phyloP scores from a whole-genome alignment of 2,888 invertebrate species.

The Villa cingulata region DNA sequence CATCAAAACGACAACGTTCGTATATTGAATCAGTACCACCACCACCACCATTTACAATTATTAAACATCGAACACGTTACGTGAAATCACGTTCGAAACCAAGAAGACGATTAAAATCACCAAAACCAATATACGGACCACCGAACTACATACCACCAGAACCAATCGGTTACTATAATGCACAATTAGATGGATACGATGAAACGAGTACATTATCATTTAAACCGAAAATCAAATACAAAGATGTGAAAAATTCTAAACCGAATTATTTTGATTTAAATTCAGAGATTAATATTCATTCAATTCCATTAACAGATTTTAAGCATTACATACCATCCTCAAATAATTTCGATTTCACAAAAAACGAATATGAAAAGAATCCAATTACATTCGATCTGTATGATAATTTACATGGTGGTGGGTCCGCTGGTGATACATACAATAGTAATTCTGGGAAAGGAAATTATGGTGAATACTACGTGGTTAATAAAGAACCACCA shows the following conservation, averaged over 20 bases:
- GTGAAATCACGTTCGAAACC: constrained; percentile 21
- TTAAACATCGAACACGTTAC: constrained; percentile 18
- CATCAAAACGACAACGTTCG: constrained; percentile 24
- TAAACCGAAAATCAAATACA: not conserved
- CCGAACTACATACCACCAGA: constrained; percentile 17
- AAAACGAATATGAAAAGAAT: constrained; percentile 22
- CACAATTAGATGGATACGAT: constrained; percentile 3
- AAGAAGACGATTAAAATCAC: constrained; percentile 21
- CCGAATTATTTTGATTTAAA: constrained; percentile 4
- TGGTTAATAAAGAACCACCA: not conserved
- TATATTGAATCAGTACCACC: constrained; percentile 30
- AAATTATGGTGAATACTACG: not conserved
- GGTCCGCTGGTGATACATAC: not conserved
- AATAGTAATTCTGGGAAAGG: not conserved
- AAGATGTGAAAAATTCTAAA: not conserved
- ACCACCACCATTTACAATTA: constrained; percentile 22
- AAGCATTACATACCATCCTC: not conserved
- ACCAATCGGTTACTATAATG: constrained; percentile 19
- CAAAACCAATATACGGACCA: constrained; percentile 25
- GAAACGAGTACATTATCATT: not conserved
- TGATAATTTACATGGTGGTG: constrained; percentile 8
- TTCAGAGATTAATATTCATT: constrained; percentile 12
- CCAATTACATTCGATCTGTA: constrained; percentile 29
- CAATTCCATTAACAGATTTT: constrained; percentile 20
- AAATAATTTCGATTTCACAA: not conserved